Percentiles rank a stretch among this genome's conserved stretches.
phyloP scores from a whole-genome alignment of 2,888 invertebrate genomes.

The Melieria omissa region DNA sequence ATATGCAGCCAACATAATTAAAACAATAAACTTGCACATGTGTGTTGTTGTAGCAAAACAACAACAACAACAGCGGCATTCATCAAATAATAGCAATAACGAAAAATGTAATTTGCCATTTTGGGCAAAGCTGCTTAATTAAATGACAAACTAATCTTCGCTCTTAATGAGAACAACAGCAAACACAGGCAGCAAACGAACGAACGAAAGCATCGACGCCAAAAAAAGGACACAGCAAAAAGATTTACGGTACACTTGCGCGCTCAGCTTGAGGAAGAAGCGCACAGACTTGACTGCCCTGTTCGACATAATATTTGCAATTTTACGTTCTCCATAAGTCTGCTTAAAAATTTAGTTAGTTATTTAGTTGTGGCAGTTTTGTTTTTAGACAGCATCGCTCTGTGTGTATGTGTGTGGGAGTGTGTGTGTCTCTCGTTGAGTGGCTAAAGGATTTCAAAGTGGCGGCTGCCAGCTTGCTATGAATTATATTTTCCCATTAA shows the following conservation, averaged over 20 bases:
- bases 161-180: constrained; percentile 54
- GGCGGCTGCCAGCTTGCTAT: constrained; percentile 31
- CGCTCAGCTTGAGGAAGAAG: background rate
- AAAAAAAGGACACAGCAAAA: constrained; percentile 5
- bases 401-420: too few species aligned
- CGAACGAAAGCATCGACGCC: constrained; percentile 38
- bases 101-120: too few species aligned
- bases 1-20: constrained; percentile 57
- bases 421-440: too few species aligned
- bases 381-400: too few species aligned
- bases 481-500: constrained; percentile 58
- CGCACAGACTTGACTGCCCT: background rate
- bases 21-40: constrained; percentile 38
- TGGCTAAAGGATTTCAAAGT: too few species aligned
- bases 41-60: constrained; percentile 1
- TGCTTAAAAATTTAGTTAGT: too few species aligned
- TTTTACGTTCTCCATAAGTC: too few species aligned
- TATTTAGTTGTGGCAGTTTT: too few species aligned
- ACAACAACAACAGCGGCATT: background rate
- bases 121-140: constrained; percentile 51
- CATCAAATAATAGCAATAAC: too few species aligned
- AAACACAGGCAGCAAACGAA: constrained; percentile 33
- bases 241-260: constrained; percentile 23
- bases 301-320: too few species aligned
- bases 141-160: constrained; percentile 65